phyloP scores from a whole-genome alignment of 2,888 invertebrate genomes.

The Callyntrura sp. region DNA sequence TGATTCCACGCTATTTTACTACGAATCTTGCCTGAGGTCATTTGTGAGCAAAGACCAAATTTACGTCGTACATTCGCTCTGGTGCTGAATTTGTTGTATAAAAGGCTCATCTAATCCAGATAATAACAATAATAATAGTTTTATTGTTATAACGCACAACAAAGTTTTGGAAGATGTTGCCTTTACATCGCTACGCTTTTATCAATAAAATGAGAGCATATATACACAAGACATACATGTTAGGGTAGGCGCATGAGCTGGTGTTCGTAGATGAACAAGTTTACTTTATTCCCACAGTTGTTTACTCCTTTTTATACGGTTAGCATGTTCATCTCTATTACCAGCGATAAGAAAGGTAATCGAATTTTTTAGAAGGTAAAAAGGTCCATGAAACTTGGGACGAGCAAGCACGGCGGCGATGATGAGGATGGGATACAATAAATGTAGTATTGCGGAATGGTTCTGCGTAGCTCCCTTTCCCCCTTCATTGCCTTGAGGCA shows the following conservation, averaged over 20 bases:
- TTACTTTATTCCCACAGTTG: slow-evolving; percentile 47
- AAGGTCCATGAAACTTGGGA: slow-evolving; percentile 58
- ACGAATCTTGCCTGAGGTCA: slow-evolving; percentile 9
- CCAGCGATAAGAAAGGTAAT: slow-evolving; percentile 50
- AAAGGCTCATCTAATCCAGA: background rate
- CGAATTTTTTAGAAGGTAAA: slow-evolving; percentile 63
- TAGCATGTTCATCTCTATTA: background rate
- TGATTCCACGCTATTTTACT: slow-evolving; percentile 38
- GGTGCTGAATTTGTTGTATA: background rate
- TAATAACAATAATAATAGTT: background rate
- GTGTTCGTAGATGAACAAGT: background rate
- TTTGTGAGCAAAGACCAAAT: slow-evolving; percentile 44
- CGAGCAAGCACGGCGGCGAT: background rate
- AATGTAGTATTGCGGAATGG: background rate
- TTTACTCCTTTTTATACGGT: slow-evolving; percentile 39
- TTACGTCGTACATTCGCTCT: slow-evolving; percentile 27
- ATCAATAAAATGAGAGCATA: too few relatives aligned
- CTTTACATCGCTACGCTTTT: background rate
- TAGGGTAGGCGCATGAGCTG: too few relatives aligned
- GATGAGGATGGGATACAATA: slow-evolving; percentile 1
- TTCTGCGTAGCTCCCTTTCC: background rate
- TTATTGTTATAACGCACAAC: too few relatives aligned
- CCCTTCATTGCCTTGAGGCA: background rate
- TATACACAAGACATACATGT: too few relatives aligned
- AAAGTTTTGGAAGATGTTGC: slow-evolving; percentile 1